These are phyloP conservation scores for Unio delphinus DNA, from an alignment of 2,888 invertebrate genomes.

Conservation along the genomic window DNA sequence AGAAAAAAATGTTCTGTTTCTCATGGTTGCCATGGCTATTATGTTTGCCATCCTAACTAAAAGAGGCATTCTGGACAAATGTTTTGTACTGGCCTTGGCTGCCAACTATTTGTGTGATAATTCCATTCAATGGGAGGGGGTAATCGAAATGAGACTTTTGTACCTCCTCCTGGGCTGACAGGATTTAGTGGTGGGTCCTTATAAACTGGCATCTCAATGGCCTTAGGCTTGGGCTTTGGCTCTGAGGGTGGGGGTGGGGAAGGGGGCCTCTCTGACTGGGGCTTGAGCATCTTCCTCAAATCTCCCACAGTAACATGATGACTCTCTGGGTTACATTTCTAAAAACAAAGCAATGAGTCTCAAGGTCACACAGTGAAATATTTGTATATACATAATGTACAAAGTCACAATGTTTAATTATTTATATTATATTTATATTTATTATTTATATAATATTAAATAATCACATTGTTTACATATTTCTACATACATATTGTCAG, in stretches of 20 bases:
- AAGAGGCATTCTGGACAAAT: no score
- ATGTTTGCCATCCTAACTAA: no score
- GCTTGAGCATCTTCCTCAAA: slow-evolving; percentile 56
- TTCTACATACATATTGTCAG: no score
- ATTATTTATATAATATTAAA: not conserved
- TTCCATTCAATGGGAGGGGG: not conserved
- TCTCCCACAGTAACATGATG: slow-evolving; percentile 65
- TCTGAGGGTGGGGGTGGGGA: slow-evolving; percentile 26
- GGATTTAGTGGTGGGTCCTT: slow-evolving; percentile 61
- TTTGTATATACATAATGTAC: not conserved
- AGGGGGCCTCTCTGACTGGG: slow-evolving; percentile 14
- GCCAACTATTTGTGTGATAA: no score
- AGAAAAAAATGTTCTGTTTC: no score
- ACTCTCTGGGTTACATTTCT: slow-evolving; percentile 49
- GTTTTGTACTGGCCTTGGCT: no score
- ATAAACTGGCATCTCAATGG: slow-evolving; percentile 53
- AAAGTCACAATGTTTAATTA: not conserved
- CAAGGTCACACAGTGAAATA: not conserved
- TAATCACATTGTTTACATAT: no score
- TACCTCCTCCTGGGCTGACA: slow-evolving; percentile 66
- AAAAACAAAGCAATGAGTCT: slow-evolving; percentile 4
- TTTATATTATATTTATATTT: no score
- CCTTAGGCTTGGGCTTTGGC: slow-evolving; percentile 38
- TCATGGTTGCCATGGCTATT: no score
- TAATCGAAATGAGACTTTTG: slow-evolving; percentile 9